Conservation (phyloP, 2,888 invertebrate species). For the Prenolepis imparis region DNA sequence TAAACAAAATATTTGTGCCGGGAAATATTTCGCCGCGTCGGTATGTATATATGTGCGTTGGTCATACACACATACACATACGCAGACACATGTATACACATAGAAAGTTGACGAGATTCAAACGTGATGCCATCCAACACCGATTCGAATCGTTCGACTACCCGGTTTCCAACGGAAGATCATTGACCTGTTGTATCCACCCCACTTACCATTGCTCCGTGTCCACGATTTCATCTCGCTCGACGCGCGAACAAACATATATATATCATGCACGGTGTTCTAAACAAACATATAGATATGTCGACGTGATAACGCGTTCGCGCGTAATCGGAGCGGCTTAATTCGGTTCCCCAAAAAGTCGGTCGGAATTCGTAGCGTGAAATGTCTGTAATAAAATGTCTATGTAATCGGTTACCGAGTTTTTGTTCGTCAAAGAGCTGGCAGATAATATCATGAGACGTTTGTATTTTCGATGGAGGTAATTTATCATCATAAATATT, state of each 20-base stretch:
- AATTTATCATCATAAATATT: slow-evolving; percentile 17
- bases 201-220: slow-evolving; percentile 4
- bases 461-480: background rate
- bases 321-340: background rate
- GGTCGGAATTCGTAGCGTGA: background rate
- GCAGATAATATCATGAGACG: background rate
- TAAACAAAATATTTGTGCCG: background rate
- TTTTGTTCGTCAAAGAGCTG: background rate
- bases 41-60: background rate
- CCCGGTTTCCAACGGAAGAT: slow-evolving; percentile 43
- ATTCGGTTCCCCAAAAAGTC: background rate
- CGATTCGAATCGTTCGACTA: slow-evolving; percentile 2
- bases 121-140: background rate
- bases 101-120: too few relatives aligned
- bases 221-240: slow-evolving; percentile 46
- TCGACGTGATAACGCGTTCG: background rate
- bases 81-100: background rate
- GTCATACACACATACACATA: background rate
- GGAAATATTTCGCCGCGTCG: background rate
- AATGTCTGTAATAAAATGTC: background rate
- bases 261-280: background rate
- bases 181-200: slow-evolving; percentile 53
- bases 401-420: background rate
- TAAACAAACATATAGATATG: background rate
- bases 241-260: background rate